Base-by-base conservation (phyloP, 2,888 invertebrate genomes). In the Drosophila setosimentum region DNA sequence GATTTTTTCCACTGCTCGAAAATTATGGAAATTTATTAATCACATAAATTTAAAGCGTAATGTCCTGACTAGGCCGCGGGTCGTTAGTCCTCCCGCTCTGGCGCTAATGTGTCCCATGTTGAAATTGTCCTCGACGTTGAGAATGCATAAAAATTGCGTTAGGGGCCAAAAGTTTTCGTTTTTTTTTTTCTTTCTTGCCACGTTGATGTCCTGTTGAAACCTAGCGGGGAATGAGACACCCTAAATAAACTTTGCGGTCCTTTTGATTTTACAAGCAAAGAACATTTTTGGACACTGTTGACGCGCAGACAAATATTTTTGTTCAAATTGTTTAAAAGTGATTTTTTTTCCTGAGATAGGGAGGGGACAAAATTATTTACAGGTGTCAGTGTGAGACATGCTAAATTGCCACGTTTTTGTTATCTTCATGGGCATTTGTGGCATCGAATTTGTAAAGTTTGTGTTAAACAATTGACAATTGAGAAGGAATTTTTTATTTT, bases 1-100 rank as follows among this genome's bases (percentile, higher is more conserved):
- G 21, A 54, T 35, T 35, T 58, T 78, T 37, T 54, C 24, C 40
- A 18, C 55, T 63, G 45, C 45, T 59, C 68, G 76, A 78, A 90
- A 90, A 91, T 90, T 88, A 88, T 91, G 91, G 91, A 88, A 88
- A 88, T 91, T 88, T 88, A 88, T 88, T 91, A 88, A 91, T 91
- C 91, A 83, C 91, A 88, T 88, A 88, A 88, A 88, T 91, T 91
- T 90, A 80, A 81, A 83, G 78, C 91, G 79, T 89, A 88, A 88
- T 89, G 90, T 85, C 54, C 73, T 71, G 67, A 72, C 80, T 60
- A 68, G 61, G 70, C 71, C 67, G 71, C 73, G 73, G 71, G 73
- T 80, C 80, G 71, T 81, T 80, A 82, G 83, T 76, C 73, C 72
- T 74, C 70, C 70, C 76, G 51, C 60, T 42, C 63, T 68, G 69